Conservation (phyloP, 2,888 invertebrate genomes). For the Bombylius discolor region DNA sequence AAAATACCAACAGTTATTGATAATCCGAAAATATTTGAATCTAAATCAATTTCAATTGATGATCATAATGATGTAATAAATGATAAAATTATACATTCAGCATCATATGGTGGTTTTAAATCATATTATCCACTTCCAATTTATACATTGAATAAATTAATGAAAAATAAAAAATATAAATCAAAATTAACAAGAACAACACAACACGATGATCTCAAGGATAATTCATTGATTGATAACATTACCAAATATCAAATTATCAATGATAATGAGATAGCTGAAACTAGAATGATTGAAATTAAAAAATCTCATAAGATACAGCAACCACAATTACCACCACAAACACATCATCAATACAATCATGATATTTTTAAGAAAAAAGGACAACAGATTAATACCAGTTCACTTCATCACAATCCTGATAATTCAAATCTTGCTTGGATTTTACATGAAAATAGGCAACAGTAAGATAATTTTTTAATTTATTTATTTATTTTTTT, state of each 20-base stretch:
- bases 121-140: slow-evolving; percentile 1
- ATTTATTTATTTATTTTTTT: background rate
- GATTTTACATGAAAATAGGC: background rate
- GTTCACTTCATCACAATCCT: too few relatives aligned
- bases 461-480: background rate
- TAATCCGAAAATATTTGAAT: background rate
- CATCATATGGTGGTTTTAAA: slow-evolving; percentile 2
- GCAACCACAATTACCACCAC: too few relatives aligned
- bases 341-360: too few relatives aligned
- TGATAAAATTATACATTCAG: background rate
- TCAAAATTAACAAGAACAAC: background rate
- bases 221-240: too few relatives aligned
- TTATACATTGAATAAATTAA: slow-evolving; percentile 3
- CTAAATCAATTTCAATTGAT: background rate
- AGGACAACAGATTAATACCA: background rate
- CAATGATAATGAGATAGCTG: too few relatives aligned
- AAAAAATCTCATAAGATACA: too few relatives aligned
- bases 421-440: background rate
- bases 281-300: too few relatives aligned
- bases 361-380: background rate
- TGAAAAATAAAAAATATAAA: background rate
- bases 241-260: too few relatives aligned
- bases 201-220: background rate
- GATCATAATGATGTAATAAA: background rate
- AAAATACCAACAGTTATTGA: background rate